phyloP scores from a whole-genome alignment of 2,888 invertebrate genomes.

The Torymus tubicola region DNA sequence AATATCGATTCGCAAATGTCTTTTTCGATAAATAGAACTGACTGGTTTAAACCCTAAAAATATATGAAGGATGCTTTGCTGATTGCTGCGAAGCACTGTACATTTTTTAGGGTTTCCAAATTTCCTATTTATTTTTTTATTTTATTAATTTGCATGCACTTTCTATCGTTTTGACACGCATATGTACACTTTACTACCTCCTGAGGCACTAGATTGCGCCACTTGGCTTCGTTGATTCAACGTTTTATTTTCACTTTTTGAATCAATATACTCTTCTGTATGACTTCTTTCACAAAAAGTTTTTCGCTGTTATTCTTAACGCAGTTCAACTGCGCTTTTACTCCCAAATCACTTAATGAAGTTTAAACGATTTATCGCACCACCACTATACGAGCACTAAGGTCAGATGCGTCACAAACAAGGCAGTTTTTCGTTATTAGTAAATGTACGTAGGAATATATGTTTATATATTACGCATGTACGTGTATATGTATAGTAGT shows the following conservation, averaged over 20 bases:
- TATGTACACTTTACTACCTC: conserved; percentile 61
- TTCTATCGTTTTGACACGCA: conserved; percentile 47
- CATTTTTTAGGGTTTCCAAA: conserved; percentile 48
- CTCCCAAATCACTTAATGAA: conserved; percentile 46
- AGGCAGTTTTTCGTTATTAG: conserved; percentile 56
- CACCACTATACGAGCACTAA: conserved; percentile 58
- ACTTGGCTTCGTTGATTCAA: conserved; percentile 61
- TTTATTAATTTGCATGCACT: conserved; percentile 60
- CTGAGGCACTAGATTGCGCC: conserved; percentile 63
- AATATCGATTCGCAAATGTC: conserved; percentile 50
- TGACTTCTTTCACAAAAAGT: conserved; percentile 33
- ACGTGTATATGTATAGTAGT: conserved; percentile 21
- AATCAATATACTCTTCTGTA: conserved; percentile 51
- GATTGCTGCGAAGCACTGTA: conserved; percentile 49
- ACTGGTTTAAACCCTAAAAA: conserved; percentile 51
- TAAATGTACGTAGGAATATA: conserved; percentile 50
- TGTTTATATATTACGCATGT: conserved; percentile 35
- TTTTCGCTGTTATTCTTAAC: conserved; percentile 45
- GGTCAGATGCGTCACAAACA: conserved; percentile 56
- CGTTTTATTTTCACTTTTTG: conserved; percentile 53
- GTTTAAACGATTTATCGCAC: conserved; percentile 54
- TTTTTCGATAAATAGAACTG: conserved; percentile 57
- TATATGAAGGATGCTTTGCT: conserved; percentile 45
- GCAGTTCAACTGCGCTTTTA: conserved; percentile 57
- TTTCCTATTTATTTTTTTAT: conserved; percentile 52